phyloP scores from a whole-genome alignment of 2,888 invertebrate genomes.

The Syrphus vitripennis region DNA sequence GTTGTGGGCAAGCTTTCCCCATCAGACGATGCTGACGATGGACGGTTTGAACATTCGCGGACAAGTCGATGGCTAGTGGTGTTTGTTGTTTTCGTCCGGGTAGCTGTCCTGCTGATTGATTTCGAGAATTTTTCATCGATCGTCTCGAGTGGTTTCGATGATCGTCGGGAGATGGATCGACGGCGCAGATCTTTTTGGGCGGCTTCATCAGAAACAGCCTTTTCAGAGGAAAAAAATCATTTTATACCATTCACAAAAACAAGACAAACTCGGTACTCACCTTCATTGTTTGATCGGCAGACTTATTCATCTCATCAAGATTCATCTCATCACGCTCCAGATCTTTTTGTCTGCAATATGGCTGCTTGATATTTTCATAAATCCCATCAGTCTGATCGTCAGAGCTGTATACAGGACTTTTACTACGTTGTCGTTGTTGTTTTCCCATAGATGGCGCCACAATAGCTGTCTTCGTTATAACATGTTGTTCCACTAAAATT shows the following conservation, averaged over 20 bases:
- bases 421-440: slow-evolving; percentile 57
- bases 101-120: slow-evolving; percentile 75
- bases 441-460: slow-evolving; percentile 50
- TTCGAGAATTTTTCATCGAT: slow-evolving; percentile 78
- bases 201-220: slow-evolving; percentile 83
- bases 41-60: slow-evolving; percentile 73
- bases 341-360: slow-evolving; percentile 78
- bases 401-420: slow-evolving; percentile 36
- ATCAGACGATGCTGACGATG: slow-evolving; percentile 78
- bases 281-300: slow-evolving; percentile 84
- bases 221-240: not conserved
- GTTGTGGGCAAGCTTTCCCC: slow-evolving; percentile 78
- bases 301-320: slow-evolving; percentile 83
- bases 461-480: slow-evolving; percentile 56
- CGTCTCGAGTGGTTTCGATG: slow-evolving; percentile 79
- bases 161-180: slow-evolving; percentile 77
- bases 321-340: slow-evolving; percentile 81
- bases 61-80: slow-evolving; percentile 72
- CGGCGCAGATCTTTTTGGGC: slow-evolving; percentile 79
- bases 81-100: slow-evolving; percentile 76
- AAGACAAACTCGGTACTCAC: slow-evolving; percentile 69
- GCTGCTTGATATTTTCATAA: slow-evolving; percentile 67
- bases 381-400: slow-evolving; percentile 50
- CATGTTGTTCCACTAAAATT: slow-evolving; percentile 73
- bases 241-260: not conserved